A percentile compares a stretch with the other conserved stretches of the same genome.
phyloP scores from a whole-genome alignment of 2,797 vertebrate species.

The Lutjanus campechanus region DNA sequence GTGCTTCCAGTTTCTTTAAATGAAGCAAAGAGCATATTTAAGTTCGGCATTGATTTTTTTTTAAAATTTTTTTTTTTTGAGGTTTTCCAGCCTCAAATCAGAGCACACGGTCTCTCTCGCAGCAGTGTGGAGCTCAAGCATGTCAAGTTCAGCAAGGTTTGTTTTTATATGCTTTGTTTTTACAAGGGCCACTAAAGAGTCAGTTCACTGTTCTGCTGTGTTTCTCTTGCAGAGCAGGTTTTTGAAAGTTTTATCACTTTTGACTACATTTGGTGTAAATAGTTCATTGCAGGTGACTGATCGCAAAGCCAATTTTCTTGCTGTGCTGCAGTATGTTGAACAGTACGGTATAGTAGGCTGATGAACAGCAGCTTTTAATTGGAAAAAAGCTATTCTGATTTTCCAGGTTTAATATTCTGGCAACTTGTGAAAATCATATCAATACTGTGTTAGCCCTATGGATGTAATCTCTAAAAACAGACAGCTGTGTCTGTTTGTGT shows the following conservation, averaged over 20 bases:
- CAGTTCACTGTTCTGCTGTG: neutral
- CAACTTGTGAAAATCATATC: neutral
- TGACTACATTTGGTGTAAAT: neutral
- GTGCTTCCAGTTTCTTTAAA: neutral
- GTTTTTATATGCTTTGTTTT: neutral
- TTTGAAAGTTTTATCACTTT: neutral
- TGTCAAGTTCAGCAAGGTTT: neutral
- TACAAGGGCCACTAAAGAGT: neutral
- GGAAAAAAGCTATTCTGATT: neutral
- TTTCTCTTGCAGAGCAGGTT: neutral
- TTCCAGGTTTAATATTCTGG: neutral
- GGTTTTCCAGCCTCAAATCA: neutral
- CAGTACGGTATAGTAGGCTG: neutral
- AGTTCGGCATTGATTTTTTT: neutral
- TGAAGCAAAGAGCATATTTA: neutral
- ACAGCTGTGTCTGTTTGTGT: too few species aligned
- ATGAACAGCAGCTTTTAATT: neutral
- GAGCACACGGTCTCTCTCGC: neutral
- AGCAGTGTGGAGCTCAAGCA: neutral
- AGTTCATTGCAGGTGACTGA: neutral
- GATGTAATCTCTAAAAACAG: too few species aligned
- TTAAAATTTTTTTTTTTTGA: neutral
- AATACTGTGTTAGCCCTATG: neutral
- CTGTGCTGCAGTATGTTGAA: neutral
- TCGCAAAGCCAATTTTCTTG: neutral